Percentiles rank a stretch among this genome's conserved stretches.
Evolutionary conservation across 2,113 vertebrate species (phyloP).

Genomic region (Plotosus lineatus): DNA sequence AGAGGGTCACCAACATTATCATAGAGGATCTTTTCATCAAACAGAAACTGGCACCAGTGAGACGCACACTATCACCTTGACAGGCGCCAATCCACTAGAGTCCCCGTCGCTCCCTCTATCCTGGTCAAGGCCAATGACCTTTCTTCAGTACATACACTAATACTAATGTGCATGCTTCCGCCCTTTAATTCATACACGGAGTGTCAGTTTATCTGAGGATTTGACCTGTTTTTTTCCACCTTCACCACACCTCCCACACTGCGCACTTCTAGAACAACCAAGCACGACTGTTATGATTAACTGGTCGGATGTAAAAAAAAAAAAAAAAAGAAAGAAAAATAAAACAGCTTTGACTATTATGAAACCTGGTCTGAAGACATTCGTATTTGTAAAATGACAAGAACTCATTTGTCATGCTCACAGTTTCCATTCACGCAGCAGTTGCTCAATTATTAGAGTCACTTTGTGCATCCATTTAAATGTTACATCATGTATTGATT

Average conservation of each 20-base stretch:
- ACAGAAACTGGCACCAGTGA: conserved; percentile 70
- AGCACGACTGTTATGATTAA: conserved; percentile 7
- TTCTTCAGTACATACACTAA: conserved; percentile 17
- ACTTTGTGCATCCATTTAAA: not conserved
- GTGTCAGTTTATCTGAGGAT: not conserved
- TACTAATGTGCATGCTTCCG: not conserved
- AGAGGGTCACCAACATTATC: conserved; percentile 61
- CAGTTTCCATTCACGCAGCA: not conserved
- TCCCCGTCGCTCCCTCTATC: conserved; percentile 34
- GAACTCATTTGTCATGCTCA: not conserved
- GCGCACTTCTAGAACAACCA: not conserved
- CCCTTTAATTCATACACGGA: not conserved
- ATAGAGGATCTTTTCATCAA: conserved; percentile 70
- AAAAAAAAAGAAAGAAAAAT: not conserved
- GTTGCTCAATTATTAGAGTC: not conserved
- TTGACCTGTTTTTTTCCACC: not conserved
- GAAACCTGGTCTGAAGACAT: conserved; percentile 41
- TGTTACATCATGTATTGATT: not conserved
- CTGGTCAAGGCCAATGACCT: conserved; percentile 62
- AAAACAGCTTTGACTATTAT: conserved; percentile 1
- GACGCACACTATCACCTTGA: conserved; percentile 64
- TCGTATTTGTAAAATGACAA: not conserved
- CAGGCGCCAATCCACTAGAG: conserved; percentile 64
- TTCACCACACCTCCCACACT: not conserved
- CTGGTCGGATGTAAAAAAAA: not conserved